Conservation (phyloP, 2,888 invertebrate species). For the Platynereis dumerilii region DNA sequence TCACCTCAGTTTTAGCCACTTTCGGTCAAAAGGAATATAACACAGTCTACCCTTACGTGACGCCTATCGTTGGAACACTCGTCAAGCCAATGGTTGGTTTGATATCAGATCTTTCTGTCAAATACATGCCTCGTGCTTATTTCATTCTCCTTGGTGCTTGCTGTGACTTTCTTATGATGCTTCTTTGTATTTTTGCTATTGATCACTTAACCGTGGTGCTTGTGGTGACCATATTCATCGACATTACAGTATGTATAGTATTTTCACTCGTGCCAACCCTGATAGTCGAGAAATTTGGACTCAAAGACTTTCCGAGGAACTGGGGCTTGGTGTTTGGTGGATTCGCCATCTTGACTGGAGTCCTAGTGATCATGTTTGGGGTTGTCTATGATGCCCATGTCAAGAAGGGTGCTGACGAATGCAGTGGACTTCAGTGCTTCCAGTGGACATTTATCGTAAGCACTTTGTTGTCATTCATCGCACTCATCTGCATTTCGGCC, state of each 20-base stretch:
- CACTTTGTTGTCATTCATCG: background rate
- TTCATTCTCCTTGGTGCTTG: background rate
- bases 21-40: constrained; percentile 2
- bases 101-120: background rate
- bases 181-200: background rate
- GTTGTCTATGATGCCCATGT: background rate
- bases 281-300: background rate
- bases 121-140: background rate
- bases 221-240: background rate
- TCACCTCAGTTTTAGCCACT: background rate
- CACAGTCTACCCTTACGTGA: background rate
- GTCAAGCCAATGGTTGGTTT: background rate
- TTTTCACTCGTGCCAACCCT: background rate
- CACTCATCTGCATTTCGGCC: background rate
- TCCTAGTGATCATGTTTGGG: background rate
- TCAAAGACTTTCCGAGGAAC: background rate
- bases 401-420: background rate
- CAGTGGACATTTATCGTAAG: background rate
- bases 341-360: background rate
- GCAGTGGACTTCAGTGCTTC: background rate
- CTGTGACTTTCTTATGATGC: background rate
- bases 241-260: background rate
- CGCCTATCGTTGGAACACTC: constrained; percentile 5
- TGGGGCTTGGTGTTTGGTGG: constrained; percentile 5
- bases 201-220: background rate